phyloP scores from a whole-genome alignment of 2,113 vertebrate genomes.

The Nothobranchius kuhntae region DNA sequence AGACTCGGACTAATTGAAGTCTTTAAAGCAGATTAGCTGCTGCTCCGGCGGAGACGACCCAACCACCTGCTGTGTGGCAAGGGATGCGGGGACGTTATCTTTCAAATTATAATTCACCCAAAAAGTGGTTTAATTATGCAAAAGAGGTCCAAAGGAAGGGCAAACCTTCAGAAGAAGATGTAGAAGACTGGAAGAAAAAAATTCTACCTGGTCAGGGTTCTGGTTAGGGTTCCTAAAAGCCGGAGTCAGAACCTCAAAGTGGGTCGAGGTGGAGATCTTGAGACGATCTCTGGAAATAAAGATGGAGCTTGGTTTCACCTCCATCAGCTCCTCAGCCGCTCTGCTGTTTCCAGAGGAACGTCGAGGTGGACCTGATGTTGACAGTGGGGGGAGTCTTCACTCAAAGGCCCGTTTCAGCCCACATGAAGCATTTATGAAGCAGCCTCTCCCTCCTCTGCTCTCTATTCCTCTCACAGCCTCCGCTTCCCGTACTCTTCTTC shows the following conservation, averaged over 20 bases:
- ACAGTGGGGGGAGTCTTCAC: conserved; percentile 31
- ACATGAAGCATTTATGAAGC: conserved; percentile 72
- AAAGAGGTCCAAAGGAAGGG: conserved; percentile 1
- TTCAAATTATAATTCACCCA: conserved; percentile 12
- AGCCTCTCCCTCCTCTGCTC: conserved; percentile 54
- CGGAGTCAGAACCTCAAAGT: too few species aligned
- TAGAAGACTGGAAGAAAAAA: background rate
- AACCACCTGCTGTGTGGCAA: conserved; percentile 4
- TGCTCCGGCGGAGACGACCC: conserved; percentile 25
- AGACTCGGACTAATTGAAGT: conserved; percentile 35
- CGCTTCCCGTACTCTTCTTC: conserved; percentile 10
- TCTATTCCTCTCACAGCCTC: conserved; percentile 59
- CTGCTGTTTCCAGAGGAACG: conserved; percentile 10
- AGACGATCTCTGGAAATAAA: too few species aligned
- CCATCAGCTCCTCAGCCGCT: conserved; percentile 13
- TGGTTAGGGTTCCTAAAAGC: too few species aligned
- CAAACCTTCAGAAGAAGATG: background rate
- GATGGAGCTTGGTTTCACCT: background rate
- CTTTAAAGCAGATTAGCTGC: conserved; percentile 38
- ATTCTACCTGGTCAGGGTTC: too few species aligned
- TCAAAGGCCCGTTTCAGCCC: conserved; percentile 58
- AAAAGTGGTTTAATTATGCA: background rate
- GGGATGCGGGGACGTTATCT: conserved; percentile 2
- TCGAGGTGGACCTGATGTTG: conserved; percentile 57
- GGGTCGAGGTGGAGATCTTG: too few species aligned